Percentiles rank a stretch among this genome's conserved stretches.
Evolutionary conservation across 2,888 invertebrate genomes (phyloP).

Genomic region (Lycophotia porphyrea): DNA sequence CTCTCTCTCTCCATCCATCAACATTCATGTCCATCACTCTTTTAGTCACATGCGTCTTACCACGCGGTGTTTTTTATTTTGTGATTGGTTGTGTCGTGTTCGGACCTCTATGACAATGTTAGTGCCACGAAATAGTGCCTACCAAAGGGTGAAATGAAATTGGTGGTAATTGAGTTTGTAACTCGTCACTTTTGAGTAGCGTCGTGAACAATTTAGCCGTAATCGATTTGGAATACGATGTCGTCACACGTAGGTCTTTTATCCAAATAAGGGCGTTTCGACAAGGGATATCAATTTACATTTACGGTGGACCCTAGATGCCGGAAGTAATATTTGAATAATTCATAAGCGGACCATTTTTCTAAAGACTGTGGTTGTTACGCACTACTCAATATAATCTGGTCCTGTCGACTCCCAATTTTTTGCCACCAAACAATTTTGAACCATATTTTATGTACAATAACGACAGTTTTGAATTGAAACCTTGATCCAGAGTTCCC

Average conservation of each 20-base stretch:
- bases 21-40: no score
- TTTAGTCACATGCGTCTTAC: background rate
- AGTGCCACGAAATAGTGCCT: background rate
- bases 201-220: background rate
- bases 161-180: background rate
- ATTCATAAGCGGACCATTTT: constrained; percentile 48
- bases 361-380: constrained; percentile 15
- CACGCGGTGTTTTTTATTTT: background rate
- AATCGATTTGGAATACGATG: constrained; percentile 7
- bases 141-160: background rate
- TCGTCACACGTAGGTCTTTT: constrained; percentile 4
- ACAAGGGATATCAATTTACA: constrained; percentile 37
- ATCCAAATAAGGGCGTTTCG: constrained; percentile 19
- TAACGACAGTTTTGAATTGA: constrained; percentile 22
- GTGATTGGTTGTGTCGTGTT: background rate
- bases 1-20: no score
- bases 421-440: constrained; percentile 21
- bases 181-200: background rate
- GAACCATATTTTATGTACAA: constrained; percentile 11
- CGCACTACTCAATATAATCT: constrained; percentile 19
- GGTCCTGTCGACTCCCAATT: constrained; percentile 1
- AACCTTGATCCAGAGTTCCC: constrained; percentile 17
- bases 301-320: constrained; percentile 31
- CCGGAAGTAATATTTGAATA: constrained; percentile 45
- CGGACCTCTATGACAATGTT: background rate